Evolutionary conservation across 2,113 vertebrate species (phyloP).

Genomic region (Chloropsis hardwickii): DNA sequence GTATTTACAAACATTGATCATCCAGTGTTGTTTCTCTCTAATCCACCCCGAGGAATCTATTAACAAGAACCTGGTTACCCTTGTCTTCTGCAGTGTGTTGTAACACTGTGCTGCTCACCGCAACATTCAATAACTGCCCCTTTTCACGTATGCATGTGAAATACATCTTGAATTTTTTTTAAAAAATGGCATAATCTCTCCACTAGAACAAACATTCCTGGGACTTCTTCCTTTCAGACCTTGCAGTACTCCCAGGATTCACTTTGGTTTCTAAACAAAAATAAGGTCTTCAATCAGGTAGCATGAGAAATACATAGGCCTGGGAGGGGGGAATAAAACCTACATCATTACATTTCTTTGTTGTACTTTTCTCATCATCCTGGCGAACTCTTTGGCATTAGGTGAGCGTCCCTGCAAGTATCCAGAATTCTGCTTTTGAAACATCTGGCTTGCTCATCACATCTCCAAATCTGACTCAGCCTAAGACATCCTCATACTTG

Average conservation of each 20-base stretch:
- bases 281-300: background rate
- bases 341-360: background rate
- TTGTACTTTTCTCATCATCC: background rate
- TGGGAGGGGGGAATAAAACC: rapidly evolving
- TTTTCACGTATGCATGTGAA: background rate
- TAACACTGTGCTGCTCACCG: background rate
- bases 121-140: background rate
- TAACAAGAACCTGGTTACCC: background rate
- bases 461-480: background rate
- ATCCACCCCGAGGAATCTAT: background rate
- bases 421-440: background rate
- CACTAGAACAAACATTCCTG: background rate
- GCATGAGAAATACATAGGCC: background rate
- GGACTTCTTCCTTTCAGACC: background rate
- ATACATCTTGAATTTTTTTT: background rate
- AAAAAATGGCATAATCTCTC: background rate
- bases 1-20: background rate
- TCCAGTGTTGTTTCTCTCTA: background rate
- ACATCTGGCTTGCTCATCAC: background rate
- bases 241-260: background rate
- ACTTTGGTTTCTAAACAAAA: background rate
- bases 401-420: background rate
- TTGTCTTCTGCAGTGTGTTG: rapidly evolving
- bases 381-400: background rate
- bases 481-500: background rate